Evolutionary conservation across 2,888 invertebrate genomes (phyloP).

Genomic region (Hirtodrosophila confusa): DNA sequence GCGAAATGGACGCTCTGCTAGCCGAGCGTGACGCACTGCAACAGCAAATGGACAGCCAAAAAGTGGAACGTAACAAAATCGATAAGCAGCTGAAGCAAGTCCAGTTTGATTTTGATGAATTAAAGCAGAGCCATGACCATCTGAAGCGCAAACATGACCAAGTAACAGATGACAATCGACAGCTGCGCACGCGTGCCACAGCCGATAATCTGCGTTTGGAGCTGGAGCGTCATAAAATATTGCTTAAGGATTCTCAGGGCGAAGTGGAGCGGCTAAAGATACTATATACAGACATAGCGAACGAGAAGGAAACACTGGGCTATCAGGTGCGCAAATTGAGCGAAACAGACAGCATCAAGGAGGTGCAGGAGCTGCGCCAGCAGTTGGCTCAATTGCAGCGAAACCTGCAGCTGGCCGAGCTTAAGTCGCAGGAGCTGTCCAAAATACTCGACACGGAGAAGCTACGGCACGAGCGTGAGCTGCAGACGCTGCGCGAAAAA

Average conservation of each 20-base stretch:
- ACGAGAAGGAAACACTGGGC: slow-evolving; percentile 86
- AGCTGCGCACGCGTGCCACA: slow-evolving; percentile 56
- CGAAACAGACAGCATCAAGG: slow-evolving; percentile 85
- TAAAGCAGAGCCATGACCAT: slow-evolving; percentile 77
- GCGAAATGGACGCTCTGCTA: slow-evolving; percentile 79
- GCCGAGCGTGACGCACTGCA: slow-evolving; percentile 81
- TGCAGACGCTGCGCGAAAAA: slow-evolving; percentile 71
- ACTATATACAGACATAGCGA: slow-evolving; percentile 86
- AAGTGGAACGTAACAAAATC: slow-evolving; percentile 84
- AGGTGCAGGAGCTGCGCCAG: slow-evolving; percentile 85
- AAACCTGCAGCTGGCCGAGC: slow-evolving; percentile 78
- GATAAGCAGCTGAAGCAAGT: slow-evolving; percentile 85
- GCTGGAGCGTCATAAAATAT: slow-evolving; percentile 85
- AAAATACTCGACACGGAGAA: slow-evolving; percentile 86
- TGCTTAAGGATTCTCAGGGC: slow-evolving; percentile 85
- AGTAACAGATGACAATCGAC: slow-evolving; percentile 71
- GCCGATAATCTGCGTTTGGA: slow-evolving; percentile 81
- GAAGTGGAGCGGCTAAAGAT: slow-evolving; percentile 86
- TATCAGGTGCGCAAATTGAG: slow-evolving; percentile 86
- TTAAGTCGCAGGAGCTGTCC: slow-evolving; percentile 79
- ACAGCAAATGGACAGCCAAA: slow-evolving; percentile 50
- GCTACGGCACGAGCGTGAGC: slow-evolving; percentile 79
- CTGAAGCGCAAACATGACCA: slow-evolving; percentile 72
- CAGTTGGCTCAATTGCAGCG: slow-evolving; percentile 86
- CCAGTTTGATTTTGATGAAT: slow-evolving; percentile 85